Evolutionary conservation across 2,113 vertebrate genomes (phyloP).

Genomic region (Pheucticus melanocephalus): DNA sequence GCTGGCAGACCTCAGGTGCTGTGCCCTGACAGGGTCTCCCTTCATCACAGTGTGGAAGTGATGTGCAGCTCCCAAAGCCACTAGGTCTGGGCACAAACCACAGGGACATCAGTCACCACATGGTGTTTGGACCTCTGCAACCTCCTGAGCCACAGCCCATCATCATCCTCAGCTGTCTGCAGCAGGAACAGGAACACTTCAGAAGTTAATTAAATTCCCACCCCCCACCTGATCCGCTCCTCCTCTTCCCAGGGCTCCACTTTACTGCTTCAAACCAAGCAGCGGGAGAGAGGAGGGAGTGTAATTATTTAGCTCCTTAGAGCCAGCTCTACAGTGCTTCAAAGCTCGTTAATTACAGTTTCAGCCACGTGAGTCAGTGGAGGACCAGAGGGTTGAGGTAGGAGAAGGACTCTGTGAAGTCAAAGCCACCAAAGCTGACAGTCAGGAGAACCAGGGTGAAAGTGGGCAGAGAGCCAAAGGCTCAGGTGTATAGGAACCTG

Average conservation of each 20-base stretch:
- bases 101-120: too few species aligned
- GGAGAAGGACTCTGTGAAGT: background rate
- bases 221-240: background rate
- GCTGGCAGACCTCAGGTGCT: background rate
- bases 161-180: background rate
- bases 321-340: conserved; percentile 38
- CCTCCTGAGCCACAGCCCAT: background rate
- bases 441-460: background rate
- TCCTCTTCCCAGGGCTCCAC: conserved; percentile 35
- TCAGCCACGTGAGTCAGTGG: background rate
- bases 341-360: conserved; percentile 53
- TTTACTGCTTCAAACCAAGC: background rate
- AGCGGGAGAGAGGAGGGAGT: conserved; percentile 7
- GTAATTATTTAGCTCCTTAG: conserved; percentile 57
- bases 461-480: background rate
- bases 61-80: rapidly evolving
- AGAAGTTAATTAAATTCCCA: conserved; percentile 54
- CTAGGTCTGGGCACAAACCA: background rate
- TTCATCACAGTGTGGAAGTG: rapidly evolving
- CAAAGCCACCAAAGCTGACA: background rate
- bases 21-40: rapidly evolving
- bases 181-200: background rate
- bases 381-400: background rate
- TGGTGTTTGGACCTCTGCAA: background rate
- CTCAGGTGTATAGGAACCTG: rapidly evolving